phyloP scores from a whole-genome alignment of 2,113 vertebrate genomes.

The Saccopteryx bilineata region DNA sequence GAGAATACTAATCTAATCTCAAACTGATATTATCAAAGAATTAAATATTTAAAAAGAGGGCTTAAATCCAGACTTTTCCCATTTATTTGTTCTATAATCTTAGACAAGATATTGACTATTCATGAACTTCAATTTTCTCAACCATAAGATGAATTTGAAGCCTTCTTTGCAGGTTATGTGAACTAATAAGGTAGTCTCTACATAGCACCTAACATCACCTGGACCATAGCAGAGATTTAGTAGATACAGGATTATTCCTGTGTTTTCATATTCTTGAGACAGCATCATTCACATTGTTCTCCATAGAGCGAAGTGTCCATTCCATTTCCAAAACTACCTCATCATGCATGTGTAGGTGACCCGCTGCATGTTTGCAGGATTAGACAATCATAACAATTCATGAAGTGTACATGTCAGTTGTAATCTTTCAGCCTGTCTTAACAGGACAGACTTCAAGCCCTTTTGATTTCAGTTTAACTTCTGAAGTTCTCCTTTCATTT shows the following conservation, averaged over 20 bases:
- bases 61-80: background rate
- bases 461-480: background rate
- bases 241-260: background rate
- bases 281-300: background rate
- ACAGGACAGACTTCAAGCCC: background rate
- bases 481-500: background rate
- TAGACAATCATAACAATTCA: background rate
- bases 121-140: background rate
- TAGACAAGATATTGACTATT: background rate
- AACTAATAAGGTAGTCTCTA: background rate
- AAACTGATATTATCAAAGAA: background rate
- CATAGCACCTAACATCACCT: background rate
- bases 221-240: no score
- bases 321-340: background rate
- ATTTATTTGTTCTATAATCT: background rate
- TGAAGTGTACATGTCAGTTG: background rate
- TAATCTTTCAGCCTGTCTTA: background rate
- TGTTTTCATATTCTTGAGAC: background rate
- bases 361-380: background rate
- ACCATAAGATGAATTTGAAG: background rate
- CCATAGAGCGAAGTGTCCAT: background rate
- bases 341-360: accelerated
- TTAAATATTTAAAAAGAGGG: background rate
- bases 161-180: background rate
- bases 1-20: background rate